A percentile compares a stretch with the other conserved stretches of the same genome.
Conservation (phyloP, 2,888 invertebrate genomes). For the Phalera bucephala region DNA sequence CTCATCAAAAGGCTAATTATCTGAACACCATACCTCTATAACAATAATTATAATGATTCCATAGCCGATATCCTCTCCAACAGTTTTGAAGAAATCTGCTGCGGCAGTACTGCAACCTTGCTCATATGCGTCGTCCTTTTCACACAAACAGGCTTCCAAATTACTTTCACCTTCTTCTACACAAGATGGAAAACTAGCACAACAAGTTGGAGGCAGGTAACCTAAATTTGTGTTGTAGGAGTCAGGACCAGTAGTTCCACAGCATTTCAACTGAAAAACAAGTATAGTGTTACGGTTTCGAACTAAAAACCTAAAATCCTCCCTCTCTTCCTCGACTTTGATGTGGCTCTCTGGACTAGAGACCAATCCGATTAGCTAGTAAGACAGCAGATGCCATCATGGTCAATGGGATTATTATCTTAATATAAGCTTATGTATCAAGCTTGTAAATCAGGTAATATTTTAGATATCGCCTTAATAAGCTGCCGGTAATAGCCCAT, state of each 20-base stretch:
- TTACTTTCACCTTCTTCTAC: neutral
- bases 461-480: no score
- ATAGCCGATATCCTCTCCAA: neutral
- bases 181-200: conserved; percentile 1
- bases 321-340: no score
- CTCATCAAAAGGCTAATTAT: no score
- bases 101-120: conserved; percentile 12
- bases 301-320: no score
- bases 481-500: no score
- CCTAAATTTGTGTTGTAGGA: conserved; percentile 9
- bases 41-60: conserved; percentile 1
- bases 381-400: no score
- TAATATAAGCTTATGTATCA: no score
- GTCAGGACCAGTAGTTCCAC: conserved; percentile 20
- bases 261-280: conserved; percentile 19
- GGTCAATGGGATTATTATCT: no score
- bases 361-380: no score
- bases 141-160: conserved; percentile 3
- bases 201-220: conserved; percentile 17
- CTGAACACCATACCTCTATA: conserved; percentile 12
- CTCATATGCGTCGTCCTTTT: conserved; percentile 11
- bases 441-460: no score
- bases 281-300: no score
- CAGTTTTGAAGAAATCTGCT: neutral
- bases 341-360: no score